Evolutionary conservation across 2,113 vertebrate genomes (phyloP), one percentile per base, ranked within the genome.

Genomic region (Oostethus manadensis): DNA sequence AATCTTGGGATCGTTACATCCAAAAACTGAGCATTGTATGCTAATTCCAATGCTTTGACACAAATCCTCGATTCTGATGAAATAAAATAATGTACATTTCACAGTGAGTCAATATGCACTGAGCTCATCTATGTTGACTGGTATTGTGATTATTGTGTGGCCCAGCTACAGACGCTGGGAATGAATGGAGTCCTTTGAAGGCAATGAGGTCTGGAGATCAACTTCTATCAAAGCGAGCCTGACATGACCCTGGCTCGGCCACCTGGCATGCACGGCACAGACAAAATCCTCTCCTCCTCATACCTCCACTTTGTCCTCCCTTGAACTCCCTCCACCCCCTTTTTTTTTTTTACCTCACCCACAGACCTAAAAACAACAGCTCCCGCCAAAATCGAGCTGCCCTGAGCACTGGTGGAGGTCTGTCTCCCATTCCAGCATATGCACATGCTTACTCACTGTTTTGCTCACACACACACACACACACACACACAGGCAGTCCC

Each of bases 321-420:
- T 50, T 14, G 15, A 11, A 46, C 20, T n/a, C 23, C n/a, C 45
- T 15, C 1, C 58, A n/a, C 50, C 47, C 64, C 55, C 26, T 29
- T 11, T 8, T 58, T 44, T 60, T 6, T 40, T 49, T 59, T 59
- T 33, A 50, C 60, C 44, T 61, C 49, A n/a, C 60, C 21, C 63
- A 7, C 44, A 6, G 55, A 55, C 69, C 64, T 29, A 14, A 71
- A 70, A 68, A 70, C 23, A 47, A 15, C 64, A 44, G 62, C 62
- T 68, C 56, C 60, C 71, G 77, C 71, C 80, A 74, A 79, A 80
- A 64, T 57, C 62, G 63, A 65, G 67, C 82, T 72, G 69, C 77
- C 77, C 68, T 82, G 80, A 74, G 77, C 71, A 58, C 29, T 50
- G 57, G 72, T 29, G 21, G 61, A 77, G 58, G 51, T 63, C 60